Percentiles rank a stretch among this genome's conserved stretches.
Conservation (phyloP, 2,113 vertebrate species). For the Paramisgurnus dabryanus region DNA sequence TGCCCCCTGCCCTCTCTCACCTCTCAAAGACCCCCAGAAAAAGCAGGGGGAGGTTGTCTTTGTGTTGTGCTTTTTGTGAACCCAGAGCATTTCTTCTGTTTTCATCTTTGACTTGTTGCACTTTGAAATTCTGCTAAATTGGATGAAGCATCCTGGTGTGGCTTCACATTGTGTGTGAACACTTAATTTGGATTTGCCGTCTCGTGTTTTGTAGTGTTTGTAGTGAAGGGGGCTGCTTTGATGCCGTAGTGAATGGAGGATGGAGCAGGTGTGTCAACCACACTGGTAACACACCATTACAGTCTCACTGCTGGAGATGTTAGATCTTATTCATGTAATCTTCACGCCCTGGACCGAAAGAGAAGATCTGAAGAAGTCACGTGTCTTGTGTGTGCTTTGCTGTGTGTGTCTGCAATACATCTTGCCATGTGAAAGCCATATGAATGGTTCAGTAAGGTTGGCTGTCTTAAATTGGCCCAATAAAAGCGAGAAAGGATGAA, state of each 20-base stretch:
- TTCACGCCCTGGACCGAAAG: constrained; percentile 38
- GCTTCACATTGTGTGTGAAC: constrained; percentile 7
- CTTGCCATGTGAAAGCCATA: not conserved
- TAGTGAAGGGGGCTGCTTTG: constrained; percentile 30
- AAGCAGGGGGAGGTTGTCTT: not conserved
- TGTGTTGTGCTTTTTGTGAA: constrained; percentile 14
- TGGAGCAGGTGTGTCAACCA: constrained; percentile 50
- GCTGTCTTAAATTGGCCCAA: not conserved
- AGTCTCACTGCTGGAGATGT: constrained; percentile 44
- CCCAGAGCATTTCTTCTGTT: constrained; percentile 5
- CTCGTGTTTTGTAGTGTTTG: constrained; percentile 3
- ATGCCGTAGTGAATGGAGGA: constrained; percentile 6
- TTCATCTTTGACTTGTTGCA: constrained; percentile 4
- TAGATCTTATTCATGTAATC: constrained; percentile 50
- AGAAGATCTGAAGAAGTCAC: constrained; percentile 23
- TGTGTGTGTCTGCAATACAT: not conserved
- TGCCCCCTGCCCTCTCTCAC: not conserved
- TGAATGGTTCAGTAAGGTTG: not conserved
- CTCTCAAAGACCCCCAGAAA: constrained; percentile 26
- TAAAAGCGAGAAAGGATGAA: not conserved
- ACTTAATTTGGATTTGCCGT: constrained; percentile 20
- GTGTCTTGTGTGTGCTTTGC: not conserved
- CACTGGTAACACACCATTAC: constrained; percentile 47
- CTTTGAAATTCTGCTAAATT: constrained; percentile 30
- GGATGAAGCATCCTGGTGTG: constrained; percentile 3